Evolutionary conservation across 1,140 invertebrate species (phyloP).

Genomic region (Zaprionus kolodkinae): DNA sequence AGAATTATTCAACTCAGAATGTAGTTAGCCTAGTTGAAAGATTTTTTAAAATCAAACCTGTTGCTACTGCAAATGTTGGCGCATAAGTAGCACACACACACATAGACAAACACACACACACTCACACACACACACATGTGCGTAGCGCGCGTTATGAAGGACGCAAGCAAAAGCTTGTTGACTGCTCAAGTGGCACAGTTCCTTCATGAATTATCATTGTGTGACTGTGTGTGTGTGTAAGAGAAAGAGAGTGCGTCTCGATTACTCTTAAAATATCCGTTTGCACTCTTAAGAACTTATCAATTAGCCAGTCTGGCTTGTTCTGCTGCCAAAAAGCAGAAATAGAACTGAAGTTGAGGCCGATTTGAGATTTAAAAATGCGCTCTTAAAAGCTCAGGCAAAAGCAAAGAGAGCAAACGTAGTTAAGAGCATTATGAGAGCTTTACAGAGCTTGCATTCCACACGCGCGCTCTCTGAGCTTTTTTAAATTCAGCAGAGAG

Average conservation of each 20-base stretch:
- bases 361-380: neutral
- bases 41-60: conserved; percentile 50
- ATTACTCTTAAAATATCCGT: conserved; percentile 44
- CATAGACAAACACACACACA: conserved; percentile 9
- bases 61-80: conserved; percentile 59
- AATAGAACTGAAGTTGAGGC: conserved; percentile 6
- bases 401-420: conserved; percentile 22
- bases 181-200: conserved; percentile 74
- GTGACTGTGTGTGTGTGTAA: neutral
- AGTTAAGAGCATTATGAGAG: conserved; percentile 8
- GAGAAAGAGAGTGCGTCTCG: conserved; percentile 12
- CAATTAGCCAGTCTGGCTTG: conserved; percentile 40
- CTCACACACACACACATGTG: conserved; percentile 3
- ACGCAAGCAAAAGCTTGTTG: conserved; percentile 72
- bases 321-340: conserved; percentile 6
- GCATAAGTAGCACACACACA: conserved; percentile 45
- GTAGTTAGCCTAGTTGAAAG: neutral
- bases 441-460: conserved; percentile 15
- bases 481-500: conserved; percentile 34
- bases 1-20: neutral
- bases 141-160: conserved; percentile 52
- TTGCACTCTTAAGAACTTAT: conserved; percentile 52
- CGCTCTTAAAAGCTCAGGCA: conserved; percentile 36
- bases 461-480: conserved; percentile 7
- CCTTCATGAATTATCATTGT: conserved; percentile 40